Percentiles rank a stretch among this genome's conserved stretches.
Evolutionary conservation across 1,140 invertebrate genomes (phyloP).

Genomic region (Nixonia krombeini): DNA sequence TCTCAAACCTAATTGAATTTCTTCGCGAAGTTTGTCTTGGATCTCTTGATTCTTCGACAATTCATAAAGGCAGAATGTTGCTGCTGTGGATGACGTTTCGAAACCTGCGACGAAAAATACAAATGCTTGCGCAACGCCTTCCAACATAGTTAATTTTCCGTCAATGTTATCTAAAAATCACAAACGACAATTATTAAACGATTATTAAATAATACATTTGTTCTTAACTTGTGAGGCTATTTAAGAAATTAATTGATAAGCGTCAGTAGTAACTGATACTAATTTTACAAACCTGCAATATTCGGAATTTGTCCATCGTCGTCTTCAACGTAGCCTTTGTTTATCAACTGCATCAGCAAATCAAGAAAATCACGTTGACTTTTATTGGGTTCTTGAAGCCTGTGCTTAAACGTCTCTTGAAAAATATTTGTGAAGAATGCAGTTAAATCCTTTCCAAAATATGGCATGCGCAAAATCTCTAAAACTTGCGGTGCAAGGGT

Average conservation of each 20-base stretch:
- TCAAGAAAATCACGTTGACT: constrained; percentile 66
- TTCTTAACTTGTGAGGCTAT: no score
- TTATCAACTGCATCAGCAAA: constrained; percentile 52
- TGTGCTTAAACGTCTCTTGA: constrained; percentile 67
- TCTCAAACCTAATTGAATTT: constrained; percentile 41
- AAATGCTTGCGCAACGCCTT: constrained; percentile 49
- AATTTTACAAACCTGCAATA: constrained; percentile 49
- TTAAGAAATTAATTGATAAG: neutral
- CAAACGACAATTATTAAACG: no score
- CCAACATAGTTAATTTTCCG: constrained; percentile 41
- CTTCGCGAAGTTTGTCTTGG: constrained; percentile 57
- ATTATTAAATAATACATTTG: no score
- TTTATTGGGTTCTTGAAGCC: constrained; percentile 63
- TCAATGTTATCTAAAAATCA: constrained; percentile 50
- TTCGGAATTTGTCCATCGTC: constrained; percentile 50
- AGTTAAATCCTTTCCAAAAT: constrained; percentile 18
- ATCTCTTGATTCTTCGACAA: constrained; percentile 51
- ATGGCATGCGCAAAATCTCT: constrained; percentile 30
- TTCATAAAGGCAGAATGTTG: constrained; percentile 60
- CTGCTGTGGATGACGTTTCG: constrained; percentile 59
- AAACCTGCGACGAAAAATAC: constrained; percentile 60
- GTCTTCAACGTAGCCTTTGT: constrained; percentile 46
- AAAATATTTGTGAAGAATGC: constrained; percentile 63
- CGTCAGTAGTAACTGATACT: neutral
- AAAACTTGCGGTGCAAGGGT: constrained; percentile 44